Evolutionary conservation across 1,140 invertebrate species (phyloP).

Genomic region (Heliconius eleuchia): DNA sequence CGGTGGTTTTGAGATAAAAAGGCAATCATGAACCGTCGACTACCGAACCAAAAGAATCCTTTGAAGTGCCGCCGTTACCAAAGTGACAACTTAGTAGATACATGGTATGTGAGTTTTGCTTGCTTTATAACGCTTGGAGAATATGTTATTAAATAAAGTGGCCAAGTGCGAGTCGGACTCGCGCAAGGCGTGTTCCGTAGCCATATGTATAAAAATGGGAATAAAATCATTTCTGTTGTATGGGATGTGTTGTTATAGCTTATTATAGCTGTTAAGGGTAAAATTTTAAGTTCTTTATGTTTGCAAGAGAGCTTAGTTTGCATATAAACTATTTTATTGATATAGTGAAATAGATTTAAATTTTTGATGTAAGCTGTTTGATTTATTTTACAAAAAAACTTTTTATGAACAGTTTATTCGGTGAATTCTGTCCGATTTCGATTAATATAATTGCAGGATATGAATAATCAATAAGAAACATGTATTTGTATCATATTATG

Average conservation of each 20-base stretch:
- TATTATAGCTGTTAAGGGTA: background rate
- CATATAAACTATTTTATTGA: no score
- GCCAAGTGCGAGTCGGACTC: no score
- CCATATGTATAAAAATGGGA: no score
- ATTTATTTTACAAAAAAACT: no score
- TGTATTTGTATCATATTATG: background rate
- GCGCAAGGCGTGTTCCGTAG: no score
- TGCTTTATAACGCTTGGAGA: background rate
- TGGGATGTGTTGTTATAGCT: no score
- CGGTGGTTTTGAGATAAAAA: conserved; percentile 62
- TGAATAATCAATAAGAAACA: background rate
- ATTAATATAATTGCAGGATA: background rate
- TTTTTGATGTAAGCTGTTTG: no score
- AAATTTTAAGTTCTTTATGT: background rate
- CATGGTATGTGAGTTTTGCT: background rate
- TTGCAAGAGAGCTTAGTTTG: no score
- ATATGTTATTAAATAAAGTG: background rate
- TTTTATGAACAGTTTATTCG: background rate
- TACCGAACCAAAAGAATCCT: conserved; percentile 57
- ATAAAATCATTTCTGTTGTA: no score
- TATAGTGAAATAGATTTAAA: no score
- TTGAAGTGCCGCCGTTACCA: conserved; percentile 41
- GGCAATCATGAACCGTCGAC: conserved; percentile 59
- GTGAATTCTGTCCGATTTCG: background rate
- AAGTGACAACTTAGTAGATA: conserved; percentile 34